phyloP scores from a whole-genome alignment of 2,113 vertebrate species.

The Leiothrix lutea region DNA sequence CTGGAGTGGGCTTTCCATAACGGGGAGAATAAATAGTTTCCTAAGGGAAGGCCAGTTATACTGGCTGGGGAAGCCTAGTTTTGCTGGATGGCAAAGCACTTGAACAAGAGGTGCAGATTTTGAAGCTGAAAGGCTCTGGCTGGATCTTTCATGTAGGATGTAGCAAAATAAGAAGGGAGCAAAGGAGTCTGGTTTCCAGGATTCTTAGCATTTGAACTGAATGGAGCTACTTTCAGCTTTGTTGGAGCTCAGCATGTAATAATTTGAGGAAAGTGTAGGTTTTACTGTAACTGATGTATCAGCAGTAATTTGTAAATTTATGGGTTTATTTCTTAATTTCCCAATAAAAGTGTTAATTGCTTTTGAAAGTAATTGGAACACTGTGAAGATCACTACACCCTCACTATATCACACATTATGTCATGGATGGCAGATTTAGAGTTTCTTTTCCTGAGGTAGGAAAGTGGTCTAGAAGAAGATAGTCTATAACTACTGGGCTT shows the following conservation, averaged over 20 bases:
- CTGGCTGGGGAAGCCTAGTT: not conserved
- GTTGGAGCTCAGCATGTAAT: not conserved
- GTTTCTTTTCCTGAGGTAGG: not conserved
- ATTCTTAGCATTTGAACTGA: not conserved
- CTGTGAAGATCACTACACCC: not conserved
- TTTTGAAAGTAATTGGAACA: not conserved
- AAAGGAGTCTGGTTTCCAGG: not conserved
- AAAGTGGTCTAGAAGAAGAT: not conserved
- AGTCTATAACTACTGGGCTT: not conserved
- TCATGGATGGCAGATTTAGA: not conserved
- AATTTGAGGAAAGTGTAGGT: not conserved
- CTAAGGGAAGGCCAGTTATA: not conserved
- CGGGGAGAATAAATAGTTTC: not conserved
- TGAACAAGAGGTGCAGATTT: not conserved
- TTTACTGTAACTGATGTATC: not conserved
- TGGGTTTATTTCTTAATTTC: not conserved
- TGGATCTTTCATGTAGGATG: rapidly evolving
- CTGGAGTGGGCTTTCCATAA: not conserved
- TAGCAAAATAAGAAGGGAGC: not conserved
- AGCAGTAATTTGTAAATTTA: not conserved
- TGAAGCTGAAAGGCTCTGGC: not conserved
- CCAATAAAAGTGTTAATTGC: not conserved
- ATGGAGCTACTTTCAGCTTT: not conserved
- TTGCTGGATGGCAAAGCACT: not conserved
- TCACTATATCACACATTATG: not conserved